phyloP scores from a whole-genome alignment of 2,797 vertebrate genomes.

The Crossoptilon crossoptilon region DNA sequence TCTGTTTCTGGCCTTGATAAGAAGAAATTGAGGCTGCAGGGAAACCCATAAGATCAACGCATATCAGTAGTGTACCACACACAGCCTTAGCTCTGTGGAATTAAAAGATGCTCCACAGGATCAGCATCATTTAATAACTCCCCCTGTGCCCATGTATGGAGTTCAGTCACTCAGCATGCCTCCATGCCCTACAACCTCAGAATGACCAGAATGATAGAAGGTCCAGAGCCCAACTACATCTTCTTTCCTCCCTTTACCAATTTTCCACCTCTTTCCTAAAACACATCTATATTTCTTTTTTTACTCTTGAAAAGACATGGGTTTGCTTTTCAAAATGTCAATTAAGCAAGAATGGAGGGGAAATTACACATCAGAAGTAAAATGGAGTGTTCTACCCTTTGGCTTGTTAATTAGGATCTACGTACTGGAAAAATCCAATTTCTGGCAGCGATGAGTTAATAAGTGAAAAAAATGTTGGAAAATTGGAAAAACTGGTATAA shows the following conservation, averaged over 20 bases:
- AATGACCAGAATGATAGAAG: not conserved
- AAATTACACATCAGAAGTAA: conserved; percentile 63
- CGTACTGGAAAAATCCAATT: conserved; percentile 68
- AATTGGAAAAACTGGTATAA: conserved; percentile 63
- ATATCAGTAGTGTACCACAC: not conserved
- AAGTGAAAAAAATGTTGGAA: conserved; percentile 64
- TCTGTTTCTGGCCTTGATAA: conserved; percentile 10
- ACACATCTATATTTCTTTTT: not conserved
- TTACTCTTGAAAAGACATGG: conserved; percentile 16
- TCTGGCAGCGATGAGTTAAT: conserved; percentile 62
- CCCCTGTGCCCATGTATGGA: too few relatives aligned
- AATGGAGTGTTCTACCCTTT: conserved; percentile 49
- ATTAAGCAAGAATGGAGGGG: conserved; percentile 57
- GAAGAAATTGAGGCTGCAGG: not conserved
- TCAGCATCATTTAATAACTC: not conserved
- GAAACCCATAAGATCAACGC: not conserved
- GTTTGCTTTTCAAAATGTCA: conserved; percentile 36
- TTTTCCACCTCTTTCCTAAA: conserved; percentile 27
- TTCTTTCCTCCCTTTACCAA: not conserved
- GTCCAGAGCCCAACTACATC: not conserved
- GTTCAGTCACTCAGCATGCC: not conserved
- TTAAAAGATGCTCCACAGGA: not conserved
- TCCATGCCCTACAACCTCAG: not conserved
- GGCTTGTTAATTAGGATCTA: conserved; percentile 67
- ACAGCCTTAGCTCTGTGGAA: not conserved